Evolutionary conservation across 2,888 invertebrate species (phyloP).

Genomic region (Nephrotoma flavescens): DNA sequence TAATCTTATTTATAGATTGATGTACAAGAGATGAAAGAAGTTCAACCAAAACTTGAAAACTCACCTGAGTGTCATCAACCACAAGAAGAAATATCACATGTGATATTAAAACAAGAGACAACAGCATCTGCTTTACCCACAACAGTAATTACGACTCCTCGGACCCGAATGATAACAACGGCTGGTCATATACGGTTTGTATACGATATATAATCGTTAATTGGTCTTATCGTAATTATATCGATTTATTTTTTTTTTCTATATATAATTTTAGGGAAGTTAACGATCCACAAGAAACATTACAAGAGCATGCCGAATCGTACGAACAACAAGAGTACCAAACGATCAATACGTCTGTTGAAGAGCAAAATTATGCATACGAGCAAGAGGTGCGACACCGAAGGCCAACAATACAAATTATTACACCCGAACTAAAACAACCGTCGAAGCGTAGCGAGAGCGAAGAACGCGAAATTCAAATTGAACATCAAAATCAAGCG

Average conservation of each 20-base stretch:
- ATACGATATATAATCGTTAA: background rate
- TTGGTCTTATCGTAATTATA: background rate
- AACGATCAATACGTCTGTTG: background rate
- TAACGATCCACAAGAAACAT: conserved; percentile 22
- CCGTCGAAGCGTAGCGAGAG: conserved; percentile 1
- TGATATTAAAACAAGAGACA: conserved; percentile 1
- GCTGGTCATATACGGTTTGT: conserved; percentile 26
- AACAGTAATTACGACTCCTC: conserved; percentile 21
- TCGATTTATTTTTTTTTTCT: background rate
- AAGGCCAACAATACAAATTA: background rate
- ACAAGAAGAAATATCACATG: conserved; percentile 2
- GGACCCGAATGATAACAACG: conserved; percentile 27
- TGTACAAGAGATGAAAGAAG: conserved; percentile 2
- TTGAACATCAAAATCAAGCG: background rate
- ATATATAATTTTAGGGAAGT: conserved; percentile 19
- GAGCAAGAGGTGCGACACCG: background rate
- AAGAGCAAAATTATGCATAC: background rate
- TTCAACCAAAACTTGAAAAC: conserved; percentile 1
- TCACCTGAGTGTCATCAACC: conserved; percentile 1
- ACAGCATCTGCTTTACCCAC: conserved; percentile 15
- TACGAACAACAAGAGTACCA: conserved; percentile 2
- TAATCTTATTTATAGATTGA: conserved; percentile 2
- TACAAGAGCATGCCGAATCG: background rate
- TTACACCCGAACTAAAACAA: background rate
- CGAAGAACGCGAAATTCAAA: background rate